A percentile compares a stretch with the other conserved stretches of the same genome.
phyloP scores from a whole-genome alignment of 2,888 invertebrate genomes.

The Conchocele bisecta region DNA sequence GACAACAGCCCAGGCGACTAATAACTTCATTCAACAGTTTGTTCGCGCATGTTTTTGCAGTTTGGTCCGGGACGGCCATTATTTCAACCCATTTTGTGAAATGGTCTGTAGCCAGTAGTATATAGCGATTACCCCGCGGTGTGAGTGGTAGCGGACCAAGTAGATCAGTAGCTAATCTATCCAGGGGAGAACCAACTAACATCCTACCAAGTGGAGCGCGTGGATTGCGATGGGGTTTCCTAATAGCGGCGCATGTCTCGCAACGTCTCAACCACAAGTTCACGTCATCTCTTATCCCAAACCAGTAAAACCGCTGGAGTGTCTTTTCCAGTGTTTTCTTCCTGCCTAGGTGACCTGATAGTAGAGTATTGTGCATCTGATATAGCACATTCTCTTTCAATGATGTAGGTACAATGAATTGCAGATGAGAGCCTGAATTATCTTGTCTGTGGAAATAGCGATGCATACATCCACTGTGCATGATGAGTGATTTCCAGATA shows the following conservation, averaged over 20 bases:
- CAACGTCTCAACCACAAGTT: neutral
- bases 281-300: neutral
- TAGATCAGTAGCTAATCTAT: neutral
- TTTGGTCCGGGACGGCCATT: no score
- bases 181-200: neutral
- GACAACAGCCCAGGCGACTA: conserved; percentile 22
- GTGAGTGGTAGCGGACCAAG: neutral
- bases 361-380: no score
- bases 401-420: no score
- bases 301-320: neutral
- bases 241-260: neutral
- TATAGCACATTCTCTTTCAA: no score
- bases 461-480: no score
- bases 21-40: conserved; percentile 18
- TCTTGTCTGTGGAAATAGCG: no score
- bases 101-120: neutral
- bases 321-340: neutral
- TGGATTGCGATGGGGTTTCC: neutral
- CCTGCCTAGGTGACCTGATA: no score
- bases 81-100: neutral
- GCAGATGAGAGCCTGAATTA: no score
- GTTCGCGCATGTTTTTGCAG: neutral
- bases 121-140: neutral
- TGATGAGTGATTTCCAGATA: no score
- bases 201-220: neutral